phyloP scores from a whole-genome alignment of 2,797 vertebrate genomes.

The Cheracebus regulus region DNA sequence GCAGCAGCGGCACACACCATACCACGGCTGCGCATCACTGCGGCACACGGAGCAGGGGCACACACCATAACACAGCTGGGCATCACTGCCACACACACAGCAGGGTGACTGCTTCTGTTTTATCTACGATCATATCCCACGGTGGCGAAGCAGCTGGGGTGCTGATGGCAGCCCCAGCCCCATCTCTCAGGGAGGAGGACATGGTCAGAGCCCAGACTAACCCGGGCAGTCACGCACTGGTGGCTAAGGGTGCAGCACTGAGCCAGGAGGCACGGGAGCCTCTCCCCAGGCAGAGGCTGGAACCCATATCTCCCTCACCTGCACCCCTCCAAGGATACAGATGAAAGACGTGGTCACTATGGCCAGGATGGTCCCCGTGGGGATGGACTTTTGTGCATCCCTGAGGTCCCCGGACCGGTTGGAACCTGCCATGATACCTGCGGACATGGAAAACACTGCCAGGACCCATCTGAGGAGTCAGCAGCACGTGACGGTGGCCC shows the following conservation, averaged over 20 bases:
- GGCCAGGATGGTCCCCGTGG: slow-evolving; percentile 95
- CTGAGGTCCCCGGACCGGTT: slow-evolving; percentile 96
- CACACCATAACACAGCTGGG: neutral
- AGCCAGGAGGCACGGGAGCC: fast-evolving
- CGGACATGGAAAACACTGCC: fast-evolving
- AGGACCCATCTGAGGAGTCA: neutral
- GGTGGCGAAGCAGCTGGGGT: fast-evolving
- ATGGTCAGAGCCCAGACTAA: neutral
- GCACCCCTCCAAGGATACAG: slow-evolving; percentile 90
- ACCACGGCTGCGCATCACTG: neutral
- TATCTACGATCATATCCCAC: neutral
- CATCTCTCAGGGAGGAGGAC: fast-evolving
- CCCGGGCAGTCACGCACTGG: neutral
- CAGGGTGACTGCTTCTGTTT: neutral
- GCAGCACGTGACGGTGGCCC: neutral
- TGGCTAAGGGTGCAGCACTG: neutral
- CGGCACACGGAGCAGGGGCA: neutral
- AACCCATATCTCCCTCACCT: neutral
- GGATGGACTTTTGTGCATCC: slow-evolving; percentile 97
- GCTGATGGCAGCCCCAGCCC: neutral
- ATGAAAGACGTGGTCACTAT: slow-evolving; percentile 95
- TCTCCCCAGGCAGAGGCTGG: neutral
- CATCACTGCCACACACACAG: neutral
- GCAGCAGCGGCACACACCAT: neutral
- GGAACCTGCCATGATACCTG: slow-evolving; percentile 98